Conservation (phyloP, 2,797 vertebrate genomes). For the Pseudotriccus pelzelni region DNA sequence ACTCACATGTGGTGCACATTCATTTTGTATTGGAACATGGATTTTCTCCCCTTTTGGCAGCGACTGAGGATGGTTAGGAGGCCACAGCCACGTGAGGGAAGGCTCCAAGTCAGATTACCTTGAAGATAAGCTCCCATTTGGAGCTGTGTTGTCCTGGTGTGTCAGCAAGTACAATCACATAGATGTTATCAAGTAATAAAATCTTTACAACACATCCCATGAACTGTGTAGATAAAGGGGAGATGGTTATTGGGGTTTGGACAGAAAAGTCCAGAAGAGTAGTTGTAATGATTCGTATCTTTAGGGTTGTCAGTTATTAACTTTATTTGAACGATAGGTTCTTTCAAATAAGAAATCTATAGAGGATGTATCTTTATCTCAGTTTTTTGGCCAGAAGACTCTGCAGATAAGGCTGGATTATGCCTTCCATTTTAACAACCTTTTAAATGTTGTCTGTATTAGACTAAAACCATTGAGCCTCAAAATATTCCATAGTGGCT, state of each 20-base stretch:
- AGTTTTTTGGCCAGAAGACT: neutral
- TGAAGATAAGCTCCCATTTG: conserved; percentile 4
- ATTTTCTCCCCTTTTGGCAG: neutral
- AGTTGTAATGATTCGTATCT: neutral
- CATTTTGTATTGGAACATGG: neutral
- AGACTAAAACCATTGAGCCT: neutral
- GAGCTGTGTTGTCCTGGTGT: neutral
- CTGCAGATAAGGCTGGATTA: neutral
- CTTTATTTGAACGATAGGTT: neutral
- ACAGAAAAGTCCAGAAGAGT: neutral
- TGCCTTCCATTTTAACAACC: neutral
- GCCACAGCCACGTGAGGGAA: neutral
- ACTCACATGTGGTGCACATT: neutral
- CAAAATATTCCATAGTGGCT: neutral
- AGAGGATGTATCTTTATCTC: neutral
- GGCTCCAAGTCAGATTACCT: neutral
- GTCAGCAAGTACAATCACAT: neutral
- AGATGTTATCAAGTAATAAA: conserved; percentile 14
- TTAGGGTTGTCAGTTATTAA: neutral
- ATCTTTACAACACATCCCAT: neutral
- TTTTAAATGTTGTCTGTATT: neutral
- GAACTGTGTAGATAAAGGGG: neutral
- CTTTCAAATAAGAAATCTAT: neutral
- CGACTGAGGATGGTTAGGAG: neutral
- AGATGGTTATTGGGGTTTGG: neutral